Base-by-base conservation (phyloP, 2,888 invertebrate genomes). In the Plagodis dolabraria region DNA sequence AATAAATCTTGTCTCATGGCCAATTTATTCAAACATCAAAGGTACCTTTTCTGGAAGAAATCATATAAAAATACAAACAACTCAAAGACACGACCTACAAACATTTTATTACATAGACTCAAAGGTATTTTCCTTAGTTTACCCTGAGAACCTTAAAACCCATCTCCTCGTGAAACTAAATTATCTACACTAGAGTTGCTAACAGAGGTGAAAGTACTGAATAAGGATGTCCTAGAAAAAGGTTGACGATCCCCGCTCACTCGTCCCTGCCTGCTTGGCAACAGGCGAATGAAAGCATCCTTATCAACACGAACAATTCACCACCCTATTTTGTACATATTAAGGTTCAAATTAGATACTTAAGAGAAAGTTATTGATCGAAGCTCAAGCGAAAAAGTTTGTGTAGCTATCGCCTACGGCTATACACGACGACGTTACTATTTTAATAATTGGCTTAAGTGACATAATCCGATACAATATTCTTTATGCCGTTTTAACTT, bases 331-430 rank as follows among this genome's bases (percentile, higher is more conserved):
- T 0, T 0, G 0, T 0, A 0, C 0, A 0, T 0, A 0, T 5
- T 75, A 80, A 60, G 57, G 75, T 69, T 33, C 6, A 42, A 55
- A 76, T 76, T 71, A 0, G 4, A n/a, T 47, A 64, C 58, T 0
- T 34, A 0, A 6, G 0, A 6, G 38, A 56, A 69, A 78, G 80
- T 87, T 92, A 92, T 92, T 89, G 92, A 92, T 92, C 92, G 86
- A 75, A 85, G 79, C 87, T 87, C 82, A 83, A 79, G 87, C 87
- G 87, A 90, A 90, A 90, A 91, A 89, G 84, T 91, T 57, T 87
- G 78, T 81, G 82, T 86, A 86, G 86, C 86, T 86, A 87, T 86
- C 85, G 84, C 86, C 77, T 85, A 83, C 82, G 85, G 83, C 64
- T 64, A 66, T 68, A 68, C 67, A 80, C 80, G 83, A 82, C 76